phyloP scores from a whole-genome alignment of 2,113 vertebrate genomes.

The Herpetotheres cachinnans region DNA sequence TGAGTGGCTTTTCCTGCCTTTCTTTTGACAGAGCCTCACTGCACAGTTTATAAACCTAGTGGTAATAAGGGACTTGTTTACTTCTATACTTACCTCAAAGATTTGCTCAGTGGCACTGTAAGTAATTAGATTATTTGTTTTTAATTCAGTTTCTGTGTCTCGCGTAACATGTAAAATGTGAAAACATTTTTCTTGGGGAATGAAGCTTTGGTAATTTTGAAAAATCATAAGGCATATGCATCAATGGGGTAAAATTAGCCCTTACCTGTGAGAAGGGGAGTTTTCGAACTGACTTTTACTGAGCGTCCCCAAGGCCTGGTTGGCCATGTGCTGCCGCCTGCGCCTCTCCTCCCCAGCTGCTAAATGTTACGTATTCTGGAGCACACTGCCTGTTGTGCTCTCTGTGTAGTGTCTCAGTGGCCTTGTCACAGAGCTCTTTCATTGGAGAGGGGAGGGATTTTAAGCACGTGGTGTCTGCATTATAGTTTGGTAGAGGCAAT shows the following conservation, averaged over 20 bases:
- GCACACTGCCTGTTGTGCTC: not conserved
- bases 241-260: not conserved
- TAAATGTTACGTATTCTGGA: not conserved
- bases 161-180: not conserved
- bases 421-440: not conserved
- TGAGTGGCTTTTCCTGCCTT: not conserved
- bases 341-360: not conserved
- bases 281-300: not conserved
- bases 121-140: constrained; percentile 43
- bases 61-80: constrained; percentile 77
- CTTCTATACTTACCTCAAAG: constrained; percentile 86
- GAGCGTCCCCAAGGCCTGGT: not conserved
- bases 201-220: not conserved
- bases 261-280: not conserved
- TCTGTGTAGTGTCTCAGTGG: not conserved
- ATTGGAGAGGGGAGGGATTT: not conserved
- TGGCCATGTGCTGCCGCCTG: not conserved
- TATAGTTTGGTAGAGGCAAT: not conserved
- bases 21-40: constrained; percentile 72
- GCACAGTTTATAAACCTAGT: constrained; percentile 75
- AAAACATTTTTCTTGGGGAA: not conserved
- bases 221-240: not conserved
- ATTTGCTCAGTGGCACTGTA: constrained; percentile 89
- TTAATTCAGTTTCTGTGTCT: not conserved
- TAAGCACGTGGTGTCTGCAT: not conserved